These are phyloP conservation scores for Clistopyga incitator DNA, from an alignment of 2,888 invertebrate species.

Conservation along the genomic window DNA sequence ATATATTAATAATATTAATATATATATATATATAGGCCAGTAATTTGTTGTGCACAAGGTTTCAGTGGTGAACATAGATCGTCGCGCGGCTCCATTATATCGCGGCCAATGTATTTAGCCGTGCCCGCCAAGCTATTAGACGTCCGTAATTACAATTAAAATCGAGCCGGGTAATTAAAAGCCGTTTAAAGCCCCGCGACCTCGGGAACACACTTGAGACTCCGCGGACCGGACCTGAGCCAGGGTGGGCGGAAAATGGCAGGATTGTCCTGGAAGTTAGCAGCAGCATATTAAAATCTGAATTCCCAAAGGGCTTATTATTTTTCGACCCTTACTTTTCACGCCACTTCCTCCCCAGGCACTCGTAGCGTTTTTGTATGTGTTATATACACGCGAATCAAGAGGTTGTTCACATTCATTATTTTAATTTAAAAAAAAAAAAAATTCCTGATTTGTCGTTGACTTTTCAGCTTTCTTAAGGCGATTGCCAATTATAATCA, in stretches of 20 bases:
- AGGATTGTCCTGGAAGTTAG: constrained; percentile 5
- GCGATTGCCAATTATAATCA: not conserved
- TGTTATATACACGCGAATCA: not conserved
- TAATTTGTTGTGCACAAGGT: constrained; percentile 40
- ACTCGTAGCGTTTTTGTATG: not conserved
- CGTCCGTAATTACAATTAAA: constrained; percentile 67
- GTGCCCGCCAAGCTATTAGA: constrained; percentile 58
- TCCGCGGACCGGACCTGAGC: constrained; percentile 19
- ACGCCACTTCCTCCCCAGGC: not conserved
- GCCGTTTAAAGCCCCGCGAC: constrained; percentile 52
- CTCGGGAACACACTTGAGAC: constrained; percentile 28
- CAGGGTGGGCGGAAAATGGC: constrained; percentile 25
- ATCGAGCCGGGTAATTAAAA: constrained; percentile 67
- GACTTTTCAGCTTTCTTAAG: not conserved
- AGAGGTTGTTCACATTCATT: not conserved
- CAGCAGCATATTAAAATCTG: not conserved
- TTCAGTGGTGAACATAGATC: constrained; percentile 53
- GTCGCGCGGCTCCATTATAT: constrained; percentile 48
- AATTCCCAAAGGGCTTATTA: constrained; percentile 7
- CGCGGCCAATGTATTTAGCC: constrained; percentile 14
- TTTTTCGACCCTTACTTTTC: constrained; percentile 4
- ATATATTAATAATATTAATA: no score
- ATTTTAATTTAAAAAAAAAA: no score
- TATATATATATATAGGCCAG: not conserved
- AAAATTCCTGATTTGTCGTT: not conserved